These are phyloP conservation scores for Cairina moschata DNA, from an alignment of 2,113 vertebrate genomes.

Conservation along the genomic window DNA sequence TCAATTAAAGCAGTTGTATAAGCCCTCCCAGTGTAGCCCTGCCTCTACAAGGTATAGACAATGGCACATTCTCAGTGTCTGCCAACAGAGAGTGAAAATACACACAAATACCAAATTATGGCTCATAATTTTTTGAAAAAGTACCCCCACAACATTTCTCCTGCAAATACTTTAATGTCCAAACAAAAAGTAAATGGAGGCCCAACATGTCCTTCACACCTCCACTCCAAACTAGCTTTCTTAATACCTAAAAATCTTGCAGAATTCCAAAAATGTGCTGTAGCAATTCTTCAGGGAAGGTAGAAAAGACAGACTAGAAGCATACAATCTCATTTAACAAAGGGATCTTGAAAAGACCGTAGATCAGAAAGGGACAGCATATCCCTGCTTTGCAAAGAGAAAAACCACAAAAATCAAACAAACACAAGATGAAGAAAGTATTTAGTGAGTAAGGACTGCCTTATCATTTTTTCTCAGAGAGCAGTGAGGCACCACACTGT, in stretches of 20 bases:
- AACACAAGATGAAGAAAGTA: not conserved
- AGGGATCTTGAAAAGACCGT: not conserved
- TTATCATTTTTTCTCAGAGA: not conserved
- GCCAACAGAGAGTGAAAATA: not conserved
- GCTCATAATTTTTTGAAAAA: not conserved
- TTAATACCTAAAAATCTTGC: not conserved
- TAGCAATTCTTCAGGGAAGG: not conserved
- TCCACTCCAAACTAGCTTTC: not conserved
- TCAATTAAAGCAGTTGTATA: not conserved
- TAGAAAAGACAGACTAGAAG: not conserved
- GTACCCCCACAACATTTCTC: not conserved
- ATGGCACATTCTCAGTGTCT: not conserved
- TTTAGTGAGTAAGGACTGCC: not conserved
- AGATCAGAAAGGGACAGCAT: not conserved
- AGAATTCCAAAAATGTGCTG: accelerated
- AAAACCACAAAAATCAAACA: not conserved
- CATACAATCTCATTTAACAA: not conserved
- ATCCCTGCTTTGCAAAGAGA: not conserved
- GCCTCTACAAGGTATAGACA: not conserved
- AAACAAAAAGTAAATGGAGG: not conserved
- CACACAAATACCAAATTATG: not conserved
- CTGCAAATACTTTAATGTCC: not conserved
- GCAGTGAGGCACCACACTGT: not conserved
- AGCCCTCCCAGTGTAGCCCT: no score
- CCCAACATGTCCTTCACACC: not conserved